phyloP scores from a whole-genome alignment of 2,888 invertebrate genomes.

The Nephrocerus scutellatus region DNA sequence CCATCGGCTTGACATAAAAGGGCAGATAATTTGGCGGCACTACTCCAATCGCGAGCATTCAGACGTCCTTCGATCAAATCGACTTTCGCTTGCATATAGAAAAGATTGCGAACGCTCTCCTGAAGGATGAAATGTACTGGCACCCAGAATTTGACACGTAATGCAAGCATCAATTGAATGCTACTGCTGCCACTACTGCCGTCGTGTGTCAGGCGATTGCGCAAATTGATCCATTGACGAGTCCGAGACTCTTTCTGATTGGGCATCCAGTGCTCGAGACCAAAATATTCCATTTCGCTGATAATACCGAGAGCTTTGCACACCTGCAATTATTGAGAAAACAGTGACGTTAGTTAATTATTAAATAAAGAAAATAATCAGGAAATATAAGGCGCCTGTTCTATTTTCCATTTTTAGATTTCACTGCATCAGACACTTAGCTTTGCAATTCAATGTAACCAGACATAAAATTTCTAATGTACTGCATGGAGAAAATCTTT shows the following conservation, averaged over 20 bases:
- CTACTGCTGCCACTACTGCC: constrained; percentile 36
- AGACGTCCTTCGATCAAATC: constrained; percentile 69
- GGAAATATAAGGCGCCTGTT: too few relatives aligned
- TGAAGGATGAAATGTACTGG: constrained; percentile 80
- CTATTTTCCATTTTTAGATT: too few relatives aligned
- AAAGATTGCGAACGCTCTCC: constrained; percentile 74
- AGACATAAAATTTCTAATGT: too few relatives aligned
- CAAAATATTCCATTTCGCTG: constrained; percentile 83
- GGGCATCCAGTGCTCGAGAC: constrained; percentile 56
- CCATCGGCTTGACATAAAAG: constrained; percentile 61
- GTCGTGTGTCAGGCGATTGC: constrained; percentile 54
- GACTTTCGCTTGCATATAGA: constrained; percentile 74
- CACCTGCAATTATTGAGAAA: constrained; percentile 64
- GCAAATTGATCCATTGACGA: constrained; percentile 77
- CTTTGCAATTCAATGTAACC: too few relatives aligned
- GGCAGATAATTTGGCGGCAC: constrained; percentile 65
- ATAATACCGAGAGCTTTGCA: constrained; percentile 76
- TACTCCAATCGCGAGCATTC: constrained; percentile 61
- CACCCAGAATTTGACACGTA: constrained; percentile 80
- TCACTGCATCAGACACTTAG: too few relatives aligned
- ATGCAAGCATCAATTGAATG: constrained; percentile 42
- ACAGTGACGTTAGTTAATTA: too few relatives aligned
- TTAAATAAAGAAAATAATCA: too few relatives aligned
- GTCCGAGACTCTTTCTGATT: constrained; percentile 58
- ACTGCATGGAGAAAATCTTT: too few relatives aligned